Evolutionary conservation across 2,113 vertebrate genomes (phyloP).

Genomic region (Neogobius melanostomus): DNA sequence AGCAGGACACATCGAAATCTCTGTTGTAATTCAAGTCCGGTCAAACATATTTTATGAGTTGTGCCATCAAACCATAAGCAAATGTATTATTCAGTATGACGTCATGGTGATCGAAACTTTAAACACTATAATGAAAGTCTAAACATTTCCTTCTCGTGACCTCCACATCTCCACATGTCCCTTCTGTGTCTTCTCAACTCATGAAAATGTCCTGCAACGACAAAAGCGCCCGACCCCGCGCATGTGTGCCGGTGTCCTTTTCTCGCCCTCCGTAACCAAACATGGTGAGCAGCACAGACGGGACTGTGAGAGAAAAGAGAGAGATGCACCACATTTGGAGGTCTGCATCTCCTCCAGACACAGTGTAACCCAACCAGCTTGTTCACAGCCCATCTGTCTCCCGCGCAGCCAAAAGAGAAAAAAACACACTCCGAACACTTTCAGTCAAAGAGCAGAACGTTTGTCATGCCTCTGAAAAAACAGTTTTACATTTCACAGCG

Average conservation of each 20-base stretch:
- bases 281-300: slow-evolving; percentile 60
- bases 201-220: slow-evolving; percentile 53
- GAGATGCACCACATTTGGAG: neutral
- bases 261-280: slow-evolving; percentile 66
- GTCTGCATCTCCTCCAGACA: slow-evolving; percentile 32
- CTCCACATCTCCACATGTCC: neutral
- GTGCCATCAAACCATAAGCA: too few relatives aligned
- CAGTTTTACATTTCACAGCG: slow-evolving; percentile 33
- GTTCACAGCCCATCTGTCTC: slow-evolving; percentile 57
- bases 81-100: too few relatives aligned
- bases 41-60: too few relatives aligned
- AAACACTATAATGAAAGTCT: too few relatives aligned
- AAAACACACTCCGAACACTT: neutral
- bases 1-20: too few relatives aligned
- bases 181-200: slow-evolving; percentile 34
- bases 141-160: too few relatives aligned
- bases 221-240: neutral
- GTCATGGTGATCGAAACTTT: too few relatives aligned
- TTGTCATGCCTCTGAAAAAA: slow-evolving; percentile 35
- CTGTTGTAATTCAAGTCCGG: too few relatives aligned
- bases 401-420: slow-evolving; percentile 47
- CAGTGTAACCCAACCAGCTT: slow-evolving; percentile 48
- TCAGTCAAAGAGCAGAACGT: slow-evolving; percentile 33
- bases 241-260: slow-evolving; percentile 25
- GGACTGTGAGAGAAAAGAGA: neutral